Conservation (phyloP, 1,140 invertebrate genomes). For the Drosophila yakuba region DNA sequence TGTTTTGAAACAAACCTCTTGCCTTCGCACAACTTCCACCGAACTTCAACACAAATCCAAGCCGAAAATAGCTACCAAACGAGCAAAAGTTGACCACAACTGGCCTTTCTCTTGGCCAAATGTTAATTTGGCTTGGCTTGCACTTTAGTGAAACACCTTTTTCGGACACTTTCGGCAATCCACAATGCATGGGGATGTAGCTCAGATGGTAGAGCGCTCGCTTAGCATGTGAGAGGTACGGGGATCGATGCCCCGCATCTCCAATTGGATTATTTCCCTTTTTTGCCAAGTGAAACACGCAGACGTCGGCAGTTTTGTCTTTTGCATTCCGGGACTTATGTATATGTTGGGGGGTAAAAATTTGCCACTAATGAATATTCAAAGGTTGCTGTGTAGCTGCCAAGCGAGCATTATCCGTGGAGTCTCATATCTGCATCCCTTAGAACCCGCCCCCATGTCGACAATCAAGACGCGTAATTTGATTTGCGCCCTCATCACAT, state of each 20-base stretch:
- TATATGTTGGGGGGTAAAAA: slow-evolving; percentile 42
- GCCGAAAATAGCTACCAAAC: slow-evolving; percentile 9
- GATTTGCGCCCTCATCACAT: slow-evolving; percentile 58
- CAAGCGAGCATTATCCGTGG: slow-evolving; percentile 51
- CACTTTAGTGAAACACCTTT: slow-evolving; percentile 59
- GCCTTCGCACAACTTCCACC: neutral
- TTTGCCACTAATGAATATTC: slow-evolving; percentile 78
- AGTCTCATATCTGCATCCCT: slow-evolving; percentile 17
- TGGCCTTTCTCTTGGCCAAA: slow-evolving; percentile 44
- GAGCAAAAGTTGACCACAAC: slow-evolving; percentile 10
- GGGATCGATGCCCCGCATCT: slow-evolving; percentile 92
- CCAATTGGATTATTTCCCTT: slow-evolving; percentile 60
- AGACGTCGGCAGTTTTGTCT: slow-evolving; percentile 73
- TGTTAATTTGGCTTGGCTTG: slow-evolving; percentile 50
- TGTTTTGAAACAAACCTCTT: neutral
- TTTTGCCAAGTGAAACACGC: slow-evolving; percentile 60
- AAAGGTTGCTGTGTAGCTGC: slow-evolving; percentile 74
- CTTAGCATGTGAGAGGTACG: slow-evolving; percentile 94
- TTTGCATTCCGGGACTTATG: slow-evolving; percentile 48
- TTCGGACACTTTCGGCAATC: slow-evolving; percentile 24
- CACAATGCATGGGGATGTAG: slow-evolving; percentile 85
- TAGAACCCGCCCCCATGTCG: slow-evolving; percentile 61
- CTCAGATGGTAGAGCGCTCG: slow-evolving; percentile 94
- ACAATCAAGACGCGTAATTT: slow-evolving; percentile 81
- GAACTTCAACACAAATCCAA: neutral